Conservation (phyloP, 1,140 invertebrate genomes). For the Pentalonia nigronervosa region DNA sequence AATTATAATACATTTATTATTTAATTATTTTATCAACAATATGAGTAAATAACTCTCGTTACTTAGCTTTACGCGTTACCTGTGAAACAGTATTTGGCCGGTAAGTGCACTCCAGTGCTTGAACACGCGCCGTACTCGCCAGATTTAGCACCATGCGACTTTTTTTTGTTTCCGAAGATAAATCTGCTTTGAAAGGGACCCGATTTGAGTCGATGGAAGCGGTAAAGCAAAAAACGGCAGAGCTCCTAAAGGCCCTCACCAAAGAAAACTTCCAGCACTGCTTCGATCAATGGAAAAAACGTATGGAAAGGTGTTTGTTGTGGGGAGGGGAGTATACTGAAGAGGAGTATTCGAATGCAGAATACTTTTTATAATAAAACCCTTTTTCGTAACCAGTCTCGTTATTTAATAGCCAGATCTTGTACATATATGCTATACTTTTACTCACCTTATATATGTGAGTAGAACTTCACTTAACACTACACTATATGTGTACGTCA, state of each 20-base stretch:
- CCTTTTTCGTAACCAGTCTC: neutral
- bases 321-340: neutral
- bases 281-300: neutral
- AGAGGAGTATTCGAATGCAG: neutral
- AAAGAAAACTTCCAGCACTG: neutral
- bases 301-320: neutral
- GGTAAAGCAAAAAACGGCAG: neutral
- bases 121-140: too few relatives aligned
- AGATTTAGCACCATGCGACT: too few relatives aligned
- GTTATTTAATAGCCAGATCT: too few relatives aligned
- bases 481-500: neutral
- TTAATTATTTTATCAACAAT: slow-evolving; percentile 26
- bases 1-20: slow-evolving; percentile 43
- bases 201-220: neutral
- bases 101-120: too few relatives aligned
- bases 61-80: too few relatives aligned
- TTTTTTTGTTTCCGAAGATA: too few relatives aligned
- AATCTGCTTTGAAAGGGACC: too few relatives aligned
- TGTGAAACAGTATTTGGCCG: too few relatives aligned
- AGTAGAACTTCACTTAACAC: neutral
- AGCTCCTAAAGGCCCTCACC: neutral
- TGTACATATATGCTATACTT: neutral
- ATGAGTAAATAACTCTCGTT: too few relatives aligned
- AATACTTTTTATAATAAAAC: slow-evolving; percentile 21
- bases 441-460: neutral